These are phyloP conservation scores for Dasypolia templi DNA, from an alignment of 2,888 invertebrate species.

Conservation along the genomic window DNA sequence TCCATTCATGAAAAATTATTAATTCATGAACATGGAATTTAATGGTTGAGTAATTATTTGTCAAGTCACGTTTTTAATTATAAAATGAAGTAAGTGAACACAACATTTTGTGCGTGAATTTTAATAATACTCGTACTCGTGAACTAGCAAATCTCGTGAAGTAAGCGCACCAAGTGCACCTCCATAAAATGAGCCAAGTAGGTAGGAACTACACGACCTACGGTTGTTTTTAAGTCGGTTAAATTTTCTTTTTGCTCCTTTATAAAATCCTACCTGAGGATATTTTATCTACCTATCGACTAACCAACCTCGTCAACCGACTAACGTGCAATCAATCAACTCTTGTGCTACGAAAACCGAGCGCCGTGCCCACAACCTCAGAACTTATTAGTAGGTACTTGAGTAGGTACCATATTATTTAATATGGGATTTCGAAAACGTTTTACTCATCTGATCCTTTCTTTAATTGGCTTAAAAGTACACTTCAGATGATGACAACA, in stretches of 20 bases:
- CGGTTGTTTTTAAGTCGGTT: no score
- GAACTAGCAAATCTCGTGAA: conserved; percentile 7
- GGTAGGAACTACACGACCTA: neutral
- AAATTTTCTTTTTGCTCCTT: neutral
- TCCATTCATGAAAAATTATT: conserved; percentile 77
- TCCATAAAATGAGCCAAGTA: neutral
- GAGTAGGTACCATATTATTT: neutral
- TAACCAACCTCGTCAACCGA: neutral
- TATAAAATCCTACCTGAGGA: no score
- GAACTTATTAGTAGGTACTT: neutral
- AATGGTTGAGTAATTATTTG: conserved; percentile 56
- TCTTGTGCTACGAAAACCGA: neutral
- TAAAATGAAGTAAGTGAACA: conserved; percentile 17
- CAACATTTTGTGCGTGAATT: conserved; percentile 13
- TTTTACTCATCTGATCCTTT: neutral
- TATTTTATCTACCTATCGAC: no score
- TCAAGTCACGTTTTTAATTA: conserved; percentile 74
- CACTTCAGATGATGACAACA: neutral
- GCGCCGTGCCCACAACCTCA: neutral
- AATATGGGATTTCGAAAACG: neutral
- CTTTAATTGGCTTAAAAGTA: conserved; percentile 1
- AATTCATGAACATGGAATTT: conserved; percentile 53
- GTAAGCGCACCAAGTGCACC: neutral
- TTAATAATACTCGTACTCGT: conserved; percentile 3
- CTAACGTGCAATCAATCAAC: neutral